Evolutionary conservation across 2,797 vertebrate genomes (phyloP).

Genomic region (Arremon aurantiirostris): DNA sequence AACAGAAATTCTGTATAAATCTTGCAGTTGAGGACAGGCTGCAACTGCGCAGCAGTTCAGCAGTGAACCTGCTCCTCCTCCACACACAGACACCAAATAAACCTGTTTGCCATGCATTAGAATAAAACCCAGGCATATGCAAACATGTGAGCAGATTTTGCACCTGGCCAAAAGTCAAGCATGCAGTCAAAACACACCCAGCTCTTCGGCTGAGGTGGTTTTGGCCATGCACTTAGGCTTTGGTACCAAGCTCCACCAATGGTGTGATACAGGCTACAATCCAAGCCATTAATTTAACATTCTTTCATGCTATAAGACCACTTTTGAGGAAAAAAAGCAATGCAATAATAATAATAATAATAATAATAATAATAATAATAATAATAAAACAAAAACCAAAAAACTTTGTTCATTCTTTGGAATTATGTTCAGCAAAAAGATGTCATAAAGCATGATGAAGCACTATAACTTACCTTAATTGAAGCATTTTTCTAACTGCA

Average conservation of each 20-base stretch:
- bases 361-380: neutral
- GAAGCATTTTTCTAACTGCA: neutral
- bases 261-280: neutral
- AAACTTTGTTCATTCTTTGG: neutral
- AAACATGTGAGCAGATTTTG: neutral
- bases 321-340: neutral
- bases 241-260: neutral
- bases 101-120: neutral
- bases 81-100: neutral
- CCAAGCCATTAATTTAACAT: neutral
- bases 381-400: neutral
- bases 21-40: neutral
- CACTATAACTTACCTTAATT: neutral
- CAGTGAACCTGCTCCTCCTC: neutral
- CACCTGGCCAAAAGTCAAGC: neutral
- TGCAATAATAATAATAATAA: neutral
- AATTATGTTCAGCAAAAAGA: neutral
- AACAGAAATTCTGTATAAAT: neutral
- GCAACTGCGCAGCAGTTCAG: neutral
- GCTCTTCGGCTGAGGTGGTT: neutral
- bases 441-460: neutral
- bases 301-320: neutral
- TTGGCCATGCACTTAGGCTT: neutral
- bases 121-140: neutral
- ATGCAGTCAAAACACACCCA: neutral